These are phyloP conservation scores for Etheostoma spectabile DNA, from an alignment of 2,113 vertebrate species.

Conservation along the genomic window DNA sequence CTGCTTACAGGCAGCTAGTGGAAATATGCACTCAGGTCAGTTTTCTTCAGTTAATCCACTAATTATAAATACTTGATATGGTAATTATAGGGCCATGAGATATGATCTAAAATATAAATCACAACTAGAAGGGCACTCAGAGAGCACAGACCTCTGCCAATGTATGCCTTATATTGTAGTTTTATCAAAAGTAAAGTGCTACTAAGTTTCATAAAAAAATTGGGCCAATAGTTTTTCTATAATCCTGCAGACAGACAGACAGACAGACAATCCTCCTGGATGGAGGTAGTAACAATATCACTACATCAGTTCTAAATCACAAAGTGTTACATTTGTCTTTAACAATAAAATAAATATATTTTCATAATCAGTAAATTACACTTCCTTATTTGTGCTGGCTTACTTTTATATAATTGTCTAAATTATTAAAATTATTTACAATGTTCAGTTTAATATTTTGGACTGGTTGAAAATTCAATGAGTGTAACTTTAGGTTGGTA, in stretches of 20 bases:
- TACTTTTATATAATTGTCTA: not conserved
- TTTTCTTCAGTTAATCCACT: not conserved
- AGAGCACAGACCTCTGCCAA: too few relatives aligned
- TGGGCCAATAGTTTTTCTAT: too few relatives aligned
- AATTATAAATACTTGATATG: not conserved
- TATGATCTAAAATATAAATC: not conserved
- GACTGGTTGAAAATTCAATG: not conserved
- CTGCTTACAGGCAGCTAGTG: conserved; percentile 84
- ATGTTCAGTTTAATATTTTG: not conserved
- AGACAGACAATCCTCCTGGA: too few relatives aligned
- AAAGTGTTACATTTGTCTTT: not conserved
- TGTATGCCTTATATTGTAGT: too few relatives aligned
- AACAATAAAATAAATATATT: not conserved
- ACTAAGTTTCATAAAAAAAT: too few relatives aligned
- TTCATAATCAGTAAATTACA: not conserved
- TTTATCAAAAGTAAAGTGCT: too few relatives aligned
- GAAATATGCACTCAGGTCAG: conserved; percentile 87
- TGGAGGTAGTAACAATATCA: not conserved
- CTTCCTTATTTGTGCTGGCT: not conserved
- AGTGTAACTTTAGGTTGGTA: not conserved
- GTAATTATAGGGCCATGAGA: not conserved
- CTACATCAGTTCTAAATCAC: not conserved
- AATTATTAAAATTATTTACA: not conserved
- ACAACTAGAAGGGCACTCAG: too few relatives aligned
- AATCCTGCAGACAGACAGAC: too few relatives aligned